Evolutionary conservation across 2,797 vertebrate species (phyloP).

Genomic region (Rhinichthys osculus): DNA sequence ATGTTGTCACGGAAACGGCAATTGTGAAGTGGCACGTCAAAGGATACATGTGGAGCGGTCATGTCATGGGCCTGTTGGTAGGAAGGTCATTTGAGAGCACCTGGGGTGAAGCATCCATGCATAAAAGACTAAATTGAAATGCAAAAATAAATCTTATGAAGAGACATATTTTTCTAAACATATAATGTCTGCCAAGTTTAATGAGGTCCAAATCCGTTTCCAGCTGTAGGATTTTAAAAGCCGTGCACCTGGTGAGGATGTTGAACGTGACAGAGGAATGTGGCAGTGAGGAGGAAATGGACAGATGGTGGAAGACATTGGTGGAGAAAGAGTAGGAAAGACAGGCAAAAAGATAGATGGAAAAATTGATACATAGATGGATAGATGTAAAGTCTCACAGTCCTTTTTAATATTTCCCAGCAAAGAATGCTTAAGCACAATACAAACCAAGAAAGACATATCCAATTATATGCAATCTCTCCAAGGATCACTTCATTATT

Average conservation of each 20-base stretch:
- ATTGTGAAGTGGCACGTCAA: constrained; percentile 33
- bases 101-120: not conserved
- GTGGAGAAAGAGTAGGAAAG: constrained; percentile 34
- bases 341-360: not conserved
- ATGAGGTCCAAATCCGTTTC: constrained; percentile 29
- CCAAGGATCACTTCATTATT: not conserved
- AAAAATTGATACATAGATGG: not conserved
- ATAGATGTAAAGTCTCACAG: not conserved
- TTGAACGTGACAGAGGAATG: constrained; percentile 4
- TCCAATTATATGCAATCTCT: not conserved
- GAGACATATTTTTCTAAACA: not conserved
- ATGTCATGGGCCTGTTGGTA: not conserved
- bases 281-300: constrained; percentile 29
- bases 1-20: constrained; percentile 55
- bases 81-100: not conserved
- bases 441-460: not conserved
- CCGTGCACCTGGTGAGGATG: constrained; percentile 37
- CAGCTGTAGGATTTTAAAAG: constrained; percentile 17
- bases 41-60: constrained; percentile 35
- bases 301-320: constrained; percentile 51
- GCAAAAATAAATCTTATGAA: not conserved
- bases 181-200: not conserved
- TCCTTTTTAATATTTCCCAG: not conserved
- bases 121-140: not conserved
- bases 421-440: not conserved